These are phyloP conservation scores for Steatocranus sp. DNA, from an alignment of 2,797 vertebrate species.

Conservation along the genomic window DNA sequence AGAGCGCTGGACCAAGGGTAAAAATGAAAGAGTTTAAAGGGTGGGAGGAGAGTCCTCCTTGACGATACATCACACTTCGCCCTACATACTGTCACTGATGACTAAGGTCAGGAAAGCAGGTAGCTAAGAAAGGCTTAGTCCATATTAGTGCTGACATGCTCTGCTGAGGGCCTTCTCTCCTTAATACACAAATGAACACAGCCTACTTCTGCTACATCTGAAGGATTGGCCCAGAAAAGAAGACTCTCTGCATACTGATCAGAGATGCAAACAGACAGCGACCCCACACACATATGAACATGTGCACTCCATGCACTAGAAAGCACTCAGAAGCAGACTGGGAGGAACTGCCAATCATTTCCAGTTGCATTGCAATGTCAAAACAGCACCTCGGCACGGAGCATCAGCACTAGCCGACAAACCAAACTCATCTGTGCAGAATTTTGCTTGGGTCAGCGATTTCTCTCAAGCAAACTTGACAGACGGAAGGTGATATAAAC, in stretches of 20 bases:
- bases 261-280: neutral
- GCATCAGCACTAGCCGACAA: neutral
- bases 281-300: neutral
- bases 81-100: neutral
- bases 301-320: neutral
- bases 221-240: slow-evolving; percentile 52
- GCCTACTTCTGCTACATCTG: slow-evolving; percentile 18
- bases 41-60: neutral
- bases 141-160: slow-evolving; percentile 8
- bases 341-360: neutral
- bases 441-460: neutral
- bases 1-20: neutral
- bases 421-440: neutral
- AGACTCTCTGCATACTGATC: slow-evolving; percentile 17
- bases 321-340: neutral
- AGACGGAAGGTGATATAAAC: neutral
- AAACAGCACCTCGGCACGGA: neutral
- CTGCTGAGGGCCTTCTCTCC: neutral
- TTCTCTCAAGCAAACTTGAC: neutral
- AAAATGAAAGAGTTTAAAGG: neutral
- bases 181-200: slow-evolving; percentile 2
- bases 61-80: neutral
- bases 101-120: slow-evolving; percentile 2
- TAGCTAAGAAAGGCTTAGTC: neutral
- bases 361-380: neutral